Conservation (phyloP, 2,888 invertebrate genomes). For the Bedellia somnulentella region DNA sequence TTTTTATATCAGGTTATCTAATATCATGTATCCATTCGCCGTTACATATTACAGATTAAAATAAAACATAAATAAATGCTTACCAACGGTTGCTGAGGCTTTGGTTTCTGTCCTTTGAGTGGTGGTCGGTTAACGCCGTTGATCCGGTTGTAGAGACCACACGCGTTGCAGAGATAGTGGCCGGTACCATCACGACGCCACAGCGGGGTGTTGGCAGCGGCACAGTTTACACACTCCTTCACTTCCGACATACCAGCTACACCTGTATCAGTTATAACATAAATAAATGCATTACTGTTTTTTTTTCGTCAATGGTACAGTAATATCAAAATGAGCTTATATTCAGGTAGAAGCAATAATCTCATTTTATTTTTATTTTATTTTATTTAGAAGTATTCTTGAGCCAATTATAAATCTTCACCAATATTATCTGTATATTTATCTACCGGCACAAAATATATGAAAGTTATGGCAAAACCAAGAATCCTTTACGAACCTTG, state of each 20-base stretch:
- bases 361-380: no score
- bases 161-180: constrained; percentile 98
- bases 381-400: no score
- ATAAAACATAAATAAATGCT: no score
- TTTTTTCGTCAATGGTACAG: background rate
- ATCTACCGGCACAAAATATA: no score
- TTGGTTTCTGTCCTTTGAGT: constrained; percentile 66
- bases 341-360: background rate
- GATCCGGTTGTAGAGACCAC: constrained; percentile 85
- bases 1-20: no score
- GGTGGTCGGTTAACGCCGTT: constrained; percentile 75
- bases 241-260: constrained; percentile 62
- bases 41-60: no score
- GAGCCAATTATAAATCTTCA: no score
- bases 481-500: no score
- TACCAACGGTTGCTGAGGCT: constrained; percentile 62
- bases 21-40: no score
- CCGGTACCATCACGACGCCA: constrained; percentile 97
- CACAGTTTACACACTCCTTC: constrained; percentile 93
- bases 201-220: constrained; percentile 86
- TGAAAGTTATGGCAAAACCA: no score
- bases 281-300: background rate
- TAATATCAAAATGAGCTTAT: background rate
- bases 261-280: constrained; percentile 15
- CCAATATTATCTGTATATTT: no score